These are phyloP conservation scores for Sylvilagus bachmani DNA, from an alignment of 2,113 vertebrate species.

Conservation along the genomic window DNA sequence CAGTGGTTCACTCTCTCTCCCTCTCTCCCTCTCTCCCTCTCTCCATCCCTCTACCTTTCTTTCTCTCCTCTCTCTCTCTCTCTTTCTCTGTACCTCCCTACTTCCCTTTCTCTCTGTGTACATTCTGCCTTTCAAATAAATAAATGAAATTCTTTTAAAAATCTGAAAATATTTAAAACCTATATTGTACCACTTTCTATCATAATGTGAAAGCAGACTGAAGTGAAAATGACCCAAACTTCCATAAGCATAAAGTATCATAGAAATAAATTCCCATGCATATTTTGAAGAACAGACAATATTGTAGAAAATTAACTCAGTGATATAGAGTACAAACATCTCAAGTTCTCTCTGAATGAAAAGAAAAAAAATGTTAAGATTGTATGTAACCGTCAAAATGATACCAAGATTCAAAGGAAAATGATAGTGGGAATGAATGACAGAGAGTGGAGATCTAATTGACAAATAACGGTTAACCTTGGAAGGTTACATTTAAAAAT, in stretches of 20 bases:
- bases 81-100: no score
- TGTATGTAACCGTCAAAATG: background rate
- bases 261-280: background rate
- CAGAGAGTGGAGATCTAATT: background rate
- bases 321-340: background rate
- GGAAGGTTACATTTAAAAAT: background rate
- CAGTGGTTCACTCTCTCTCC: no score
- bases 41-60: no score
- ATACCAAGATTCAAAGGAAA: background rate
- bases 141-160: no score
- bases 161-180: background rate
- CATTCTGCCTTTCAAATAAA: no score
- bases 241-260: background rate
- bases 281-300: background rate
- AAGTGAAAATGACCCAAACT: background rate
- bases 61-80: no score
- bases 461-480: background rate
- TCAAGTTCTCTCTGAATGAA: background rate
- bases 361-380: background rate
- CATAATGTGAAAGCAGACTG: background rate
- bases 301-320: background rate
- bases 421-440: background rate
- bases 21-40: no score
- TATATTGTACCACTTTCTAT: background rate
- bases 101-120: no score